Conservation (phyloP, 2,888 invertebrate genomes). For the Eilema depressum region DNA sequence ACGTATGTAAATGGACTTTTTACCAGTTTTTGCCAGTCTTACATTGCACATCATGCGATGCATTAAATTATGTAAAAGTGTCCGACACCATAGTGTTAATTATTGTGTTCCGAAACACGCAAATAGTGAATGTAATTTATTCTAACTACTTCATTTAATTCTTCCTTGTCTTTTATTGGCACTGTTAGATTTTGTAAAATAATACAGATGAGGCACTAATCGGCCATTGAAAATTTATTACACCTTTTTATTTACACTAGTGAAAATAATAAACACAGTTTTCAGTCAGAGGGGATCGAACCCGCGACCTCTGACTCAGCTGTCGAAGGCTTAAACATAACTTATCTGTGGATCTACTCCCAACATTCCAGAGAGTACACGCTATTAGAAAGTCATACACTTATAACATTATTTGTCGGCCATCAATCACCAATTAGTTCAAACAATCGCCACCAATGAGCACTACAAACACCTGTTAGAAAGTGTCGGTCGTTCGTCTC, state of each 20-base stretch:
- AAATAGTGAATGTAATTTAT: not conserved
- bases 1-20: no score
- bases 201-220: no score
- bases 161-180: not conserved
- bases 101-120: conserved; percentile 1
- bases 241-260: no score
- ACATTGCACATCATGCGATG: not conserved
- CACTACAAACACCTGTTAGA: conserved; percentile 22
- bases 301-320: not conserved
- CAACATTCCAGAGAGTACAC: not conserved
- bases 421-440: conserved; percentile 24
- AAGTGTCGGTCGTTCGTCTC: conserved; percentile 22
- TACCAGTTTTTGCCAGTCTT: not conserved
- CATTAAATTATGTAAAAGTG: conserved; percentile 1
- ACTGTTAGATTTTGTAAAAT: not conserved
- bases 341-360: not conserved
- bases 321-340: not conserved
- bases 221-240: no score
- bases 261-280: no score
- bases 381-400: conserved; percentile 12
- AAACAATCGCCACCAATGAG: conserved; percentile 18
- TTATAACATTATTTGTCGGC: conserved; percentile 8
- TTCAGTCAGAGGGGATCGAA: not conserved
- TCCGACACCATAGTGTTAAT: not conserved
- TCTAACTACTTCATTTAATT: not conserved